phyloP scores from a whole-genome alignment of 2,113 vertebrate genomes.

The Hydropotes inermis region DNA sequence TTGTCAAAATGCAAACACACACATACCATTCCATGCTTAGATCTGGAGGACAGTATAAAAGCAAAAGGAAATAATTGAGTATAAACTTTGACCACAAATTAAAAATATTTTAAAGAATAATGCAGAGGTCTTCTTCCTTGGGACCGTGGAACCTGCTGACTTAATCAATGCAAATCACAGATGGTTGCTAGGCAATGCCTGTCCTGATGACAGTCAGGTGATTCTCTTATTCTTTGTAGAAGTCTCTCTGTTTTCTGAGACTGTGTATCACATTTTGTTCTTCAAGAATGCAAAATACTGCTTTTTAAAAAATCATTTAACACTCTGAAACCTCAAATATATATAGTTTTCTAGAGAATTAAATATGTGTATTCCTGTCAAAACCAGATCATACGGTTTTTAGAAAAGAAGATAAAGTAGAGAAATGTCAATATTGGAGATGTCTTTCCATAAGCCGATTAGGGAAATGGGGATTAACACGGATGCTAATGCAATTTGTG shows the following conservation, averaged over 20 bases:
- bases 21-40: neutral
- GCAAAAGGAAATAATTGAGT: neutral
- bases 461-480: constrained; percentile 21
- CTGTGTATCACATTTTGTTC: neutral
- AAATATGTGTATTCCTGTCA: constrained; percentile 2
- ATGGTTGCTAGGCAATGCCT: neutral
- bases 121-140: neutral
- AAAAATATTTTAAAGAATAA: neutral
- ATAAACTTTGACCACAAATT: neutral
- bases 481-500: constrained; percentile 26
- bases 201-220: neutral
- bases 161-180: constrained; percentile 26
- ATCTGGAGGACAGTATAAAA: neutral
- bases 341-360: neutral
- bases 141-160: neutral
- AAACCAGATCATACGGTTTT: neutral
- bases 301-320: neutral
- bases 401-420: neutral
- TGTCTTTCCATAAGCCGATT: constrained; percentile 30
- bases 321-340: neutral
- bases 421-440: neutral
- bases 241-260: constrained; percentile 7
- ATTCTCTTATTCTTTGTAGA: constrained; percentile 1
- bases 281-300: neutral
- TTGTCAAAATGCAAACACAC: neutral